phyloP scores from a whole-genome alignment of 2,113 vertebrate genomes.

The Alligator sinensis region DNA sequence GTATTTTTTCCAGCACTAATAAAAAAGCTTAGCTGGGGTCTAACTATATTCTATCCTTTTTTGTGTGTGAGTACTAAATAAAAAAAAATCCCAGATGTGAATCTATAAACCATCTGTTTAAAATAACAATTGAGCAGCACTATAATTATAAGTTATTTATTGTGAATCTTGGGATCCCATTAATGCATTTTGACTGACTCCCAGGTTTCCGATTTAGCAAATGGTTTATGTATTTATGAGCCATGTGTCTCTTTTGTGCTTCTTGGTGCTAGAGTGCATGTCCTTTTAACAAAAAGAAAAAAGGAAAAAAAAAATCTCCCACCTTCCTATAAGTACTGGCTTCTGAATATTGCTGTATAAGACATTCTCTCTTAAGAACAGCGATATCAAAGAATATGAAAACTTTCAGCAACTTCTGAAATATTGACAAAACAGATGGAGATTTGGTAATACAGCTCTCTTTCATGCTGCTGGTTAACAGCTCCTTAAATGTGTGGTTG shows the following conservation, averaged over 20 bases:
- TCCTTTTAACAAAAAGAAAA: conserved; percentile 48
- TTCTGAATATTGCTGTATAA: conserved; percentile 49
- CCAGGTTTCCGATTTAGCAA: conserved; percentile 73
- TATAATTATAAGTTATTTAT: conserved; percentile 79
- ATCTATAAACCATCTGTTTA: conserved; percentile 75
- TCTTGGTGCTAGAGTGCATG: conserved; percentile 6
- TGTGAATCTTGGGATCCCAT: conserved; percentile 74
- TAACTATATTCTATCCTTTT: conserved; percentile 20
- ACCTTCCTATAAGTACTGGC: conserved; percentile 30
- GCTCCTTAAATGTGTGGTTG: conserved; percentile 10
- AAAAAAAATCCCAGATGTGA: conserved; percentile 72
- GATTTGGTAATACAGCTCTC: conserved; percentile 36
- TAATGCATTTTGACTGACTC: conserved; percentile 71
- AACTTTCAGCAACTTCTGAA: conserved; percentile 62
- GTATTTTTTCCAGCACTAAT: conserved; percentile 47
- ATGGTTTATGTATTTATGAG: conserved; percentile 53
- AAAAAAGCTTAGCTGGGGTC: conserved; percentile 40
- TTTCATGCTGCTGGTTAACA: conserved; percentile 3
- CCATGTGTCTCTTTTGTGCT: conserved; percentile 45
- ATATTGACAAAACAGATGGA: conserved; percentile 6
- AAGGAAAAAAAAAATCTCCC: conserved; percentile 15
- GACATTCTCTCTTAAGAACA: conserved; percentile 38
- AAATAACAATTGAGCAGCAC: conserved; percentile 71
- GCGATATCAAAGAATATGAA: conserved; percentile 50
- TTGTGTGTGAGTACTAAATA: conserved; percentile 37